A percentile compares a stretch with the other conserved stretches of the same genome.
Conservation (phyloP, 2,888 invertebrate species). For the Philonicus albiceps region DNA sequence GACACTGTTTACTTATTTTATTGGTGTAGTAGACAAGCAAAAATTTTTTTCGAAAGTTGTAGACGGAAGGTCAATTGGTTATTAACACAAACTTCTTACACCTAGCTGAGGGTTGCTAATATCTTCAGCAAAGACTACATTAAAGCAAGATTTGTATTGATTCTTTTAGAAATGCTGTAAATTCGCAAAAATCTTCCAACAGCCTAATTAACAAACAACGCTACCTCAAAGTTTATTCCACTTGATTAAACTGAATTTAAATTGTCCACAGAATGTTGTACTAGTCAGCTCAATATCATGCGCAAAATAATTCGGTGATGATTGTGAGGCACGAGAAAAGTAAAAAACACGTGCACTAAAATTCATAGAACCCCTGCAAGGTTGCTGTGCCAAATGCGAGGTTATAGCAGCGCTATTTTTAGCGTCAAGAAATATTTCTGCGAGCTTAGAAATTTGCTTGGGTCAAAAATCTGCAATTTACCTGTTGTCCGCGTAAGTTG, state of each 20-base stretch:
- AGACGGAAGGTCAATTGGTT: background rate
- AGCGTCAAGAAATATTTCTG: background rate
- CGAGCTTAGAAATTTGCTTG: background rate
- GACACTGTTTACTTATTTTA: background rate
- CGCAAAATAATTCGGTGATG: background rate
- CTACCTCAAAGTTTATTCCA: background rate
- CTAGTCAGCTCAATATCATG: background rate
- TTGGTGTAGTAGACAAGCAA: background rate
- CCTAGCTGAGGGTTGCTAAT: background rate
- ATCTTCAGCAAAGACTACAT: background rate
- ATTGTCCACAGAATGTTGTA: background rate
- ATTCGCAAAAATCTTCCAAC: background rate
- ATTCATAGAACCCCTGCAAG: background rate
- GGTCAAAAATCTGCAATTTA: background rate
- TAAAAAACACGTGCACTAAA: background rate
- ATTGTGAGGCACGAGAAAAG: background rate
- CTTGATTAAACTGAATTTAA: background rate
- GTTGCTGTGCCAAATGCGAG: background rate
- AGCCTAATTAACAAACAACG: background rate
- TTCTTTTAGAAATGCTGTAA: background rate
- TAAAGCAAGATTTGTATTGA: background rate
- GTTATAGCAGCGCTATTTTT: background rate
- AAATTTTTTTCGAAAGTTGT: background rate
- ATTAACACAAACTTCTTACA: background rate
- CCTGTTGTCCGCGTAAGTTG: background rate